phyloP scores from a whole-genome alignment of 2,888 invertebrate species.

The Hybos culiciformis region DNA sequence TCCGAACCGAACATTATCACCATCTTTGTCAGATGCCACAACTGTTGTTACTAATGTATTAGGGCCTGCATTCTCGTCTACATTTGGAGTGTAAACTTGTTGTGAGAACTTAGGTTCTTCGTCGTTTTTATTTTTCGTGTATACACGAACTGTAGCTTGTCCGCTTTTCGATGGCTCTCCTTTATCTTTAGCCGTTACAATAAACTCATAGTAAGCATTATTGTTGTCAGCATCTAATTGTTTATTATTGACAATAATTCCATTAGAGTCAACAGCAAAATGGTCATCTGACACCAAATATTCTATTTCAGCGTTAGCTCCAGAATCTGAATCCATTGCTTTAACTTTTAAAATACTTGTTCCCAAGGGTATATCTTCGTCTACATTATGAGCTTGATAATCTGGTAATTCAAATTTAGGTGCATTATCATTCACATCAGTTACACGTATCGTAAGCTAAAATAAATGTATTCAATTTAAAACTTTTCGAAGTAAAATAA shows the following conservation, averaged over 20 bases:
- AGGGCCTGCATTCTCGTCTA: slow-evolving; percentile 89
- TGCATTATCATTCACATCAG: slow-evolving; percentile 95
- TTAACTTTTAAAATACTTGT: slow-evolving; percentile 88
- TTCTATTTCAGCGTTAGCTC: slow-evolving; percentile 87
- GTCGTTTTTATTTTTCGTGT: slow-evolving; percentile 97
- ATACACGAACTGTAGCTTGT: slow-evolving; percentile 84
- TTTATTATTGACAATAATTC: slow-evolving; percentile 84
- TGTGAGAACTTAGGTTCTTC: slow-evolving; percentile 95
- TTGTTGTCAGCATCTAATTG: slow-evolving; percentile 93
- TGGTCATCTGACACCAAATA: slow-evolving; percentile 85
- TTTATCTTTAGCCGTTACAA: slow-evolving; percentile 87
- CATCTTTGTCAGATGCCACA: slow-evolving; percentile 94
- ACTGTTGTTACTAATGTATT: slow-evolving; percentile 92
- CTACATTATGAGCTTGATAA: slow-evolving; percentile 92
- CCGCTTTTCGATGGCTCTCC: slow-evolving; percentile 88
- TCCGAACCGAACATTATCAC: slow-evolving; percentile 87
- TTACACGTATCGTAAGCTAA: slow-evolving; percentile 82
- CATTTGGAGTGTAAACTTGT: slow-evolving; percentile 91
- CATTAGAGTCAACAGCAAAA: slow-evolving; percentile 86
- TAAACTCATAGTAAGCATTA: slow-evolving; percentile 91
- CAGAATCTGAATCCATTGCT: slow-evolving; percentile 90
- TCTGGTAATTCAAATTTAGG: slow-evolving; percentile 93
- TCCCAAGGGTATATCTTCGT: slow-evolving; percentile 85
- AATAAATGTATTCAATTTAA: too few species aligned
- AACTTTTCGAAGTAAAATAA: too few species aligned